Evolutionary conservation across 1,140 invertebrate genomes (phyloP).

Genomic region (Steinernema feltiae): DNA sequence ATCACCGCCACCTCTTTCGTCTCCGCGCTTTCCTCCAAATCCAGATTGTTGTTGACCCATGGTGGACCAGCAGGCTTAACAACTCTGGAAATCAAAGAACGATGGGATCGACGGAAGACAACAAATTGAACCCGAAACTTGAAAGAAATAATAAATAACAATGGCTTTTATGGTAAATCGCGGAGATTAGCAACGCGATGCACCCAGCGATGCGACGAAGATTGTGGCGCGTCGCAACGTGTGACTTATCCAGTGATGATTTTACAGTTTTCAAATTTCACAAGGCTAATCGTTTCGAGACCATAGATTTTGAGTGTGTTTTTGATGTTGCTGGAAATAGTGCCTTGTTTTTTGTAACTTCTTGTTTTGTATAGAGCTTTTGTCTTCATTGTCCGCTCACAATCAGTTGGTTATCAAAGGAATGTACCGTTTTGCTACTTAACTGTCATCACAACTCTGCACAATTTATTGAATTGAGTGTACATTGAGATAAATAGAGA

Average conservation of each 20-base stretch:
- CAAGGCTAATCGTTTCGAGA: background rate
- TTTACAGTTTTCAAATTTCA: background rate
- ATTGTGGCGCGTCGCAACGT: too few relatives aligned
- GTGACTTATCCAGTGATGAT: background rate
- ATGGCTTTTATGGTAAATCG: background rate
- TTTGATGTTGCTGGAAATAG: background rate
- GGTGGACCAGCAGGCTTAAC: too few relatives aligned
- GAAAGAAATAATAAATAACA: background rate
- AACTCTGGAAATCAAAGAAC: background rate
- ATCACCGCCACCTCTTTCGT: conserved; percentile 51
- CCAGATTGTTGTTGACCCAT: conserved; percentile 40
- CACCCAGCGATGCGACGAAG: background rate
- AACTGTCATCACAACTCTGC: too few relatives aligned
- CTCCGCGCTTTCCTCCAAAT: conserved; percentile 33
- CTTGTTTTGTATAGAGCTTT: too few relatives aligned
- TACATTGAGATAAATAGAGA: background rate
- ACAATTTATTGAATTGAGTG: too few relatives aligned
- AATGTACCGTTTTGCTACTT: too few relatives aligned
- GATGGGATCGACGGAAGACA: too few relatives aligned
- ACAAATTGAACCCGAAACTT: too few relatives aligned
- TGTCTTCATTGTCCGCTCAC: too few relatives aligned
- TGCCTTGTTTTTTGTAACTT: background rate
- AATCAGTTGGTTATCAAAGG: too few relatives aligned
- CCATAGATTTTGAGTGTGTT: background rate
- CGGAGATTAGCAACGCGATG: background rate